Evolutionary conservation across 2,113 vertebrate species (phyloP), one percentile per base, ranked within the genome.

Genomic region (Oryzias celebensis): DNA sequence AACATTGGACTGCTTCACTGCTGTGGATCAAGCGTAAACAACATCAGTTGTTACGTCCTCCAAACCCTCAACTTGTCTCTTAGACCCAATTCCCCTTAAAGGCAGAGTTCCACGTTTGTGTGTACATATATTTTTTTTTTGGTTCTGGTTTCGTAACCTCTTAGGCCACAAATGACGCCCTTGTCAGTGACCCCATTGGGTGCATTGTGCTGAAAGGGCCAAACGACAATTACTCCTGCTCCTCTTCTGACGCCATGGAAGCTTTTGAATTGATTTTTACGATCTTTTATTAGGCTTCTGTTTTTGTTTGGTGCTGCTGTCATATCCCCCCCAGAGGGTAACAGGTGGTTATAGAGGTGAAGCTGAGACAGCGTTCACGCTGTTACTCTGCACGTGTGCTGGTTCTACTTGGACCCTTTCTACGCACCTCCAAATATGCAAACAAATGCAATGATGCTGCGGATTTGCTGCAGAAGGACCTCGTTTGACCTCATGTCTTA

Each of bases 331-430:
- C 20, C 20, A 20, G 20, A 20, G 20, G 20, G 1, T 20, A 83
- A 73, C 82, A 89, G 84, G 83, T 88, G 88, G 86, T 77, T 71
- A 58, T 36, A 83, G 83, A 85, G 79, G 75, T 56, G 52, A 77
- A 60, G 47, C 78, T 66, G 63, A 76, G 52, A 60, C 60, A 7
- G 59, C 63, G 69, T 68, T 70, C 20, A 45, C 52, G 53, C 75
- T 78, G 80, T 3, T 68, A 77, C 75, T 43, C 78, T 23, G 62
- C 75, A 83, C 81, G 78, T 82, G 84, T 82, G 54, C 71, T 24
- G 70, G 49, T 75, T 36, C 7, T 36, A 36, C 7, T 7, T 36
- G 8, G 44, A 50, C 62, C 44, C 47, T 55, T 52, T 56, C 55
- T 71, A 77, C 61, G 58, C 50, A 28, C 56, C 53, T 68, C 71